Conservation (phyloP, 2,797 vertebrate genomes). For the Vipera ursinii region DNA sequence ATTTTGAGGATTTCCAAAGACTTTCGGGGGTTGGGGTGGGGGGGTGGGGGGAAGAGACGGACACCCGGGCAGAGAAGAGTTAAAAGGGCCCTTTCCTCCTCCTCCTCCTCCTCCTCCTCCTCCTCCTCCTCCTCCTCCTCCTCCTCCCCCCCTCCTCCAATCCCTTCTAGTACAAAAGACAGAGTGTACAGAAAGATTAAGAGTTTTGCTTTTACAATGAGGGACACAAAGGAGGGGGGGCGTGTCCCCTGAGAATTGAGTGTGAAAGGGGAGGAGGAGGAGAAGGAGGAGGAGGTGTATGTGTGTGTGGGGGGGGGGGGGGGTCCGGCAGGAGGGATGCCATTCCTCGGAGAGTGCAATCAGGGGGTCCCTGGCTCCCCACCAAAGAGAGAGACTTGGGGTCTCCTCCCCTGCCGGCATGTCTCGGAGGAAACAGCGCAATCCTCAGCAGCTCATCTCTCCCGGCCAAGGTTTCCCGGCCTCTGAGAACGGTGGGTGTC, state of each 20-base stretch:
- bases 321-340: not conserved
- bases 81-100: too few species aligned
- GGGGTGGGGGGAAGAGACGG: rapidly evolving
- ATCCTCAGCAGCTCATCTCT: constrained; percentile 71
- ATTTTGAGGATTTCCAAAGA: not conserved
- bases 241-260: constrained; percentile 63
- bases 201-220: constrained; percentile 70
- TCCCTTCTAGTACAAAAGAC: too few species aligned
- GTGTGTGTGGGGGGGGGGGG: not conserved
- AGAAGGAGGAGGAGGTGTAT: not conserved
- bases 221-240: constrained; percentile 62
- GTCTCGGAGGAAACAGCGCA: constrained; percentile 72
- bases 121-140: too few species aligned
- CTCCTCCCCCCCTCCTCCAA: too few species aligned
- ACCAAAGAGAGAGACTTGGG: constrained; percentile 40
- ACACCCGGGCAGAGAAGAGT: not conserved
- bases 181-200: constrained; percentile 6
- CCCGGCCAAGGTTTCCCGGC: constrained; percentile 67
- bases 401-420: constrained; percentile 50
- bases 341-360: constrained; percentile 1
- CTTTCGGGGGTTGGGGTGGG: too few species aligned
- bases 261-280: constrained; percentile 37
- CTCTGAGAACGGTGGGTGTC: constrained; percentile 69
- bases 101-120: too few species aligned
- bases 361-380: constrained; percentile 48